A percentile compares a stretch with the other conserved stretches of the same genome.
Evolutionary conservation across 2,797 vertebrate species (phyloP).

Genomic region (Pseudochirops cupreus): DNA sequence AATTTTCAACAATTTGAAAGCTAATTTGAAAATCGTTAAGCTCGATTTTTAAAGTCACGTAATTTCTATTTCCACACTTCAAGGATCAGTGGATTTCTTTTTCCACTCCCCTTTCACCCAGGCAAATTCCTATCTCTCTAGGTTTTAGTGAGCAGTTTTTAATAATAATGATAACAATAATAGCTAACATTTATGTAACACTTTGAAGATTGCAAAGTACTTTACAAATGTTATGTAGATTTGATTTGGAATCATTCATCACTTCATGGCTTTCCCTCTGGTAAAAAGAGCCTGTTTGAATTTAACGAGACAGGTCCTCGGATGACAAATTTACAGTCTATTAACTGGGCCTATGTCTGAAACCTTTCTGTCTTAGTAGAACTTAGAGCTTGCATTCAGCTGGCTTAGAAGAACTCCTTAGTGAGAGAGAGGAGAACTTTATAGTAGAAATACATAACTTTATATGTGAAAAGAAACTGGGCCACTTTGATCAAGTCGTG

Average conservation of each 20-base stretch:
- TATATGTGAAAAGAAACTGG: not conserved
- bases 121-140: not conserved
- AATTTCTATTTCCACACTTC: not conserved
- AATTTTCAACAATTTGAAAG: slow-evolving; percentile 41
- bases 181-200: not conserved
- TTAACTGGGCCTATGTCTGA: not conserved
- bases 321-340: not conserved
- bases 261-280: not conserved
- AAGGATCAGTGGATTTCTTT: not conserved
- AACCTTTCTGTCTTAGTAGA: not conserved
- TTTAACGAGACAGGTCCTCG: not conserved
- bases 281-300: not conserved
- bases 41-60: not conserved
- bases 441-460: not conserved
- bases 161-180: not conserved
- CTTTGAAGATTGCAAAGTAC: not conserved
- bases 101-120: not conserved
- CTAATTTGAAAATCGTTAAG: slow-evolving; percentile 11
- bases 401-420: not conserved
- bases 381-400: not conserved
- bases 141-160: not conserved
- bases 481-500: not conserved
- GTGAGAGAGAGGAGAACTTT: not conserved
- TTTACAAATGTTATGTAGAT: not conserved
- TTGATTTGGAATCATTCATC: not conserved